A percentile compares a stretch with the other conserved stretches of the same genome.
Evolutionary conservation across 2,113 vertebrate genomes (phyloP).

Genomic region (Neolamprologus kungweensis): DNA sequence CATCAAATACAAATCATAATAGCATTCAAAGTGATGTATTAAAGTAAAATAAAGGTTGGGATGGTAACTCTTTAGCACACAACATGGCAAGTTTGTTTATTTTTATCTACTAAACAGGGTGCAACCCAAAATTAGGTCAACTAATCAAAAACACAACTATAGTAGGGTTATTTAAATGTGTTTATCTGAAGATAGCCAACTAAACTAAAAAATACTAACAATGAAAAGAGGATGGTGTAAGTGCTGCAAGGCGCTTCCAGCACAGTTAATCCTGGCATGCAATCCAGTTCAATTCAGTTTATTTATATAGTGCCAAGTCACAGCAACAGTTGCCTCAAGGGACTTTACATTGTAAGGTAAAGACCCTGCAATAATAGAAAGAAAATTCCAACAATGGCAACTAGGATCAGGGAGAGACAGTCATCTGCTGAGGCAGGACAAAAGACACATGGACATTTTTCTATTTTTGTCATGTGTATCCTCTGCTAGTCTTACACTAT

Average conservation of each 20-base stretch:
- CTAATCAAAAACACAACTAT: not conserved
- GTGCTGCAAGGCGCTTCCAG: not conserved
- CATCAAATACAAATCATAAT: not conserved
- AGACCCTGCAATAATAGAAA: not conserved
- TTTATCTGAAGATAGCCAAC: not conserved
- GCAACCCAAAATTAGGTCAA: not conserved
- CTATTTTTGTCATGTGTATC: not conserved
- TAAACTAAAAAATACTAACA: not conserved
- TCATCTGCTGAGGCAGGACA: not conserved
- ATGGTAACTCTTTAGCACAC: not conserved
- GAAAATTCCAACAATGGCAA: not conserved
- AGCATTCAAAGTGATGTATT: not conserved
- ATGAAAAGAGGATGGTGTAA: not conserved
- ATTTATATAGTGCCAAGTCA: not conserved
- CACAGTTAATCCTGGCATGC: not conserved
- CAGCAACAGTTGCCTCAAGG: not conserved
- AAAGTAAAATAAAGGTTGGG: not conserved
- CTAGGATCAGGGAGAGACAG: not conserved
- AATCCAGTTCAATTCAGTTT: not conserved
- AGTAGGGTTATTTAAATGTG: not conserved
- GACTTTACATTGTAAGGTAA: not conserved
- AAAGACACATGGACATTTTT: not conserved
- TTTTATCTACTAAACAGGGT: not conserved
- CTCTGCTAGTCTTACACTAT: accelerated
- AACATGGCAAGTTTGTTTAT: not conserved